Conservation (phyloP, 2,797 vertebrate species). For the Oryzias sinensis region DNA sequence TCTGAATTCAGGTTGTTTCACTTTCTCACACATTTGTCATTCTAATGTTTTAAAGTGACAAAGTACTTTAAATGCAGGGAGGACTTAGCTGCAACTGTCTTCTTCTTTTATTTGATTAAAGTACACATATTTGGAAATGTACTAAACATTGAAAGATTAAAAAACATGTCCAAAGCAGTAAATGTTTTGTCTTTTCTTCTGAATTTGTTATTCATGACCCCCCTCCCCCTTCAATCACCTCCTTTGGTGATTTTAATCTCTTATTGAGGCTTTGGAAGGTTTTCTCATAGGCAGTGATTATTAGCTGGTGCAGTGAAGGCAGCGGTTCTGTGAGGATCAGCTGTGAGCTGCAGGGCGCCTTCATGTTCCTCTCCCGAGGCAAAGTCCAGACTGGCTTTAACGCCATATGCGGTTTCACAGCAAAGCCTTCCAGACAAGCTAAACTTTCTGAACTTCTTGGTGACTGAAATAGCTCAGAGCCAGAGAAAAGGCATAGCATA, state of each 20-base stretch:
- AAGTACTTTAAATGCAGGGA: too few species aligned
- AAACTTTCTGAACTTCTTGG: slow-evolving; percentile 27
- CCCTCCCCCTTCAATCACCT: not conserved
- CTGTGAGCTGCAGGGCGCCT: slow-evolving; percentile 44
- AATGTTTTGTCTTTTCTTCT: slow-evolving; percentile 1
- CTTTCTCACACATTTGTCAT: slow-evolving; percentile 6
- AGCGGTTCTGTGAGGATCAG: slow-evolving; percentile 58
- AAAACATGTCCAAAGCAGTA: not conserved
- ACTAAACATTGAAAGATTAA: too few species aligned
- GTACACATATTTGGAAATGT: too few species aligned
- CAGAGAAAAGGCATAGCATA: not conserved
- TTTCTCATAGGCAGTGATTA: slow-evolving; percentile 30
- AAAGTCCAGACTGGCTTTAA: slow-evolving; percentile 28
- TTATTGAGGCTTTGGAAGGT: slow-evolving; percentile 32
- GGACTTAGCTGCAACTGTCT: too few species aligned
- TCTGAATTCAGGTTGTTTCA: not conserved
- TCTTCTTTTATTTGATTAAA: too few species aligned
- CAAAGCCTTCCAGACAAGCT: slow-evolving; percentile 22
- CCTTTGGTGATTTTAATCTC: slow-evolving; percentile 14
- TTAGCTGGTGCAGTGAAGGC: slow-evolving; percentile 29
- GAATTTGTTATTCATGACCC: slow-evolving; percentile 3
- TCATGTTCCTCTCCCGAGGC: slow-evolving; percentile 41
- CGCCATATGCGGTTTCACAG: slow-evolving; percentile 38
- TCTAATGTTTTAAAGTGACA: not conserved
- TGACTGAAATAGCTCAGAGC: slow-evolving; percentile 17